Conservation (phyloP, 2,888 invertebrate species). For the Arenicola marina region DNA sequence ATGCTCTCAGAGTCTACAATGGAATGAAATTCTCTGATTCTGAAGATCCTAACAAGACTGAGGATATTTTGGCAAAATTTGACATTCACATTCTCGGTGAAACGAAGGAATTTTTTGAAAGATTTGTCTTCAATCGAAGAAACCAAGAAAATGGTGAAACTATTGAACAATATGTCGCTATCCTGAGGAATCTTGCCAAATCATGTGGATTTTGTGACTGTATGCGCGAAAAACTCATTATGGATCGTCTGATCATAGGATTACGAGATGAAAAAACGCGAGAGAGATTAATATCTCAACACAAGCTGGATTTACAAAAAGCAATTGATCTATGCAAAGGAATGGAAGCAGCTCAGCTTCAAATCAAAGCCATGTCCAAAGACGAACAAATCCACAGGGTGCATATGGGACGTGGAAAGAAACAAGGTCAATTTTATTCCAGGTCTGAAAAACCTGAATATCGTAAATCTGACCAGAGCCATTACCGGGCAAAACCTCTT, state of each 20-base stretch:
- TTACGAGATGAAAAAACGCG: not conserved
- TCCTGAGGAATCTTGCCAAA: not conserved
- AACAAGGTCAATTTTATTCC: not conserved
- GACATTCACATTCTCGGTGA: not conserved
- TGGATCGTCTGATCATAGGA: slow-evolving; percentile 1
- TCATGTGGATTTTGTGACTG: slow-evolving; percentile 4
- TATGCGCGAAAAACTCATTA: slow-evolving; percentile 2
- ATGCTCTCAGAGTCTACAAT: slow-evolving; percentile 6
- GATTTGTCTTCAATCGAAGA: not conserved
- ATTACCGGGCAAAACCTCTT: no score
- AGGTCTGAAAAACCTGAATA: not conserved
- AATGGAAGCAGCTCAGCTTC: not conserved
- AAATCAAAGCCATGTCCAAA: not conserved
- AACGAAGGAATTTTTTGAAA: slow-evolving; percentile 3
- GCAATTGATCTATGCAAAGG: not conserved
- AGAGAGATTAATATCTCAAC: not conserved
- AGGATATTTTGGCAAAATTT: not conserved
- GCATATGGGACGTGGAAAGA: not conserved
- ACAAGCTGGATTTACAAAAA: not conserved
- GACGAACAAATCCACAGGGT: not conserved
- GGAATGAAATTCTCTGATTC: not conserved
- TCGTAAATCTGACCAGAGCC: slow-evolving; percentile 1
- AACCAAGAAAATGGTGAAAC: not conserved
- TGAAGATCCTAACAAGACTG: not conserved
- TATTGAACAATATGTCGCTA: slow-evolving; percentile 1